These are phyloP conservation scores for Catharus minimus DNA, from an alignment of 2,113 vertebrate species.

Conservation along the genomic window DNA sequence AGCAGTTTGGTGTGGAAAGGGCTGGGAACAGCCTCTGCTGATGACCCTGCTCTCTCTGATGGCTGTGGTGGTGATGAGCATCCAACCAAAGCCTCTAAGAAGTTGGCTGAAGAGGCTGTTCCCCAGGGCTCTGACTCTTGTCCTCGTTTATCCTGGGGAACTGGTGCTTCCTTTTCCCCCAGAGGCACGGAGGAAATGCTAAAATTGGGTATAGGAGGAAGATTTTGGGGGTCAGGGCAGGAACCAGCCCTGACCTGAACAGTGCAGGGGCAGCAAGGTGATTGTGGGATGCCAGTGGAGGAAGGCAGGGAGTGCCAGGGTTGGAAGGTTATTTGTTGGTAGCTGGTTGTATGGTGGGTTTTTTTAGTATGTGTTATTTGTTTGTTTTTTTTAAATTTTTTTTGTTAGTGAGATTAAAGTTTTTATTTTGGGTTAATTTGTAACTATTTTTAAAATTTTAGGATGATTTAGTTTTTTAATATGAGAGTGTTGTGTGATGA, in stretches of 20 bases:
- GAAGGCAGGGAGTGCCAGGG: neutral
- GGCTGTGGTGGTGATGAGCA: conserved; percentile 64
- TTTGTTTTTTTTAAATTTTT: too few relatives aligned
- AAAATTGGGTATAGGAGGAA: neutral
- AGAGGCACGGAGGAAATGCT: neutral
- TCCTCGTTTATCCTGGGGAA: neutral
- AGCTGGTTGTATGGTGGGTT: too few relatives aligned
- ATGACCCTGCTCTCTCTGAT: conserved; percentile 71
- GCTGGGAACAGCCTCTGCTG: conserved; percentile 58
- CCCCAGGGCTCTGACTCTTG: neutral
- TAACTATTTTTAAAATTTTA: too few relatives aligned
- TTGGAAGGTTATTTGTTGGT: too few relatives aligned
- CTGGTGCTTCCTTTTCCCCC: neutral
- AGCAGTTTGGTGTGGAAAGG: fast-evolving
- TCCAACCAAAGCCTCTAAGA: conserved; percentile 78
- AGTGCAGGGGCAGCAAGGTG: neutral
- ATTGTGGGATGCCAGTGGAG: fast-evolving
- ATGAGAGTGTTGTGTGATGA: too few relatives aligned
- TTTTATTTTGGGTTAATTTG: too few relatives aligned
- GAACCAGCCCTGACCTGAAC: neutral
- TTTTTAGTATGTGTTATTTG: too few relatives aligned
- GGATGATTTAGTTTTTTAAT: too few relatives aligned
- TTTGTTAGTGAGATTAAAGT: too few relatives aligned
- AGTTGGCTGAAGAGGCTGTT: conserved; percentile 78
- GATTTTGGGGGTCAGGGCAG: neutral